phyloP scores from a whole-genome alignment of 2,113 vertebrate genomes.

The Andinoacara biseriatus region DNA sequence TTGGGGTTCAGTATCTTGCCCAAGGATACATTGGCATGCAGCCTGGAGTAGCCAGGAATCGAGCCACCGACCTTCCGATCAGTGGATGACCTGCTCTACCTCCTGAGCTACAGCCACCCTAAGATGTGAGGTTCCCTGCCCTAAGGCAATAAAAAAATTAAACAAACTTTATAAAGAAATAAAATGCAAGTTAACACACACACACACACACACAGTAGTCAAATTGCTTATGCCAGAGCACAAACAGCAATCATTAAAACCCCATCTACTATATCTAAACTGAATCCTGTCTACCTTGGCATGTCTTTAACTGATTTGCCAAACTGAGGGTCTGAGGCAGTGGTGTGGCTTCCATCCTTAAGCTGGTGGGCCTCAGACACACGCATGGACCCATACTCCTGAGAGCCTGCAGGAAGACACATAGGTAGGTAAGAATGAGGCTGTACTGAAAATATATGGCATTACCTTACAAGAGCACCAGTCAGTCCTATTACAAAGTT shows the following conservation, averaged over 20 bases:
- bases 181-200: too few species aligned
- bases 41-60: too few species aligned
- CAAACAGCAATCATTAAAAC: not conserved
- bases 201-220: too few species aligned
- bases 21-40: too few species aligned
- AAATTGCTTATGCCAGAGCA: too few species aligned
- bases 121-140: too few species aligned
- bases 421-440: not conserved
- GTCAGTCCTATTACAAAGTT: not conserved
- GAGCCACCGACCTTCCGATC: too few species aligned
- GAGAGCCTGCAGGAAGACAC: slow-evolving; percentile 82
- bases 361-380: slow-evolving; percentile 88
- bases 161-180: too few species aligned
- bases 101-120: too few species aligned
- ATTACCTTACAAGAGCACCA: not conserved
- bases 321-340: slow-evolving; percentile 84
- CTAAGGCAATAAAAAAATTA: too few species aligned
- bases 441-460: not conserved
- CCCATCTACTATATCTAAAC: not conserved
- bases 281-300: slow-evolving; percentile 81
- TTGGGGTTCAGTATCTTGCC: too few species aligned
- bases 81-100: too few species aligned
- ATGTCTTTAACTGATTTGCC: slow-evolving; percentile 91
- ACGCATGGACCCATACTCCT: slow-evolving; percentile 84
- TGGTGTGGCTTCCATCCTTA: slow-evolving; percentile 82